Evolutionary conservation across 2,888 invertebrate species (phyloP).

Genomic region (Cheilosia vernalis): DNA sequence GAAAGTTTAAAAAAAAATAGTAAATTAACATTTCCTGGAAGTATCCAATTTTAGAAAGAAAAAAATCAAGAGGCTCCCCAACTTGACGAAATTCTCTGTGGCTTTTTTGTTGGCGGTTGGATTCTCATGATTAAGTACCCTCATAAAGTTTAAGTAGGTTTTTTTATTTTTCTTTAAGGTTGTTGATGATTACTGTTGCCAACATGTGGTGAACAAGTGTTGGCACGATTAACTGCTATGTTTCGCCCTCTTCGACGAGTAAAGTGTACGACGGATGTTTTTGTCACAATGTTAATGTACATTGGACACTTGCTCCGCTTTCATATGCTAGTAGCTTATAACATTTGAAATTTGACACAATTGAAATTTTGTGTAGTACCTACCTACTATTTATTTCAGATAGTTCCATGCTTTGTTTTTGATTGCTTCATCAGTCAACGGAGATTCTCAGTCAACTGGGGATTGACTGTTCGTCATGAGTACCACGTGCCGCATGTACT

Average conservation of each 20-base stretch:
- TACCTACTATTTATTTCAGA: no score
- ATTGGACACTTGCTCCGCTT: no score
- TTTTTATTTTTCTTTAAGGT: background rate
- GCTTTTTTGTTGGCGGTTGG: background rate
- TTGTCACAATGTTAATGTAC: background rate
- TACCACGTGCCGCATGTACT: no score
- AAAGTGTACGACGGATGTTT: slow-evolving; percentile 1
- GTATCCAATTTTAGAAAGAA: slow-evolving; percentile 22
- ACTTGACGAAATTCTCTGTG: slow-evolving; percentile 10
- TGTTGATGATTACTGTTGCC: slow-evolving; percentile 3
- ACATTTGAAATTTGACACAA: background rate
- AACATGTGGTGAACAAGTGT: slow-evolving; percentile 18
- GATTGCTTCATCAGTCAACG: no score
- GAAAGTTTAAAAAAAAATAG: slow-evolving; percentile 15
- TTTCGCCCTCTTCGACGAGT: slow-evolving; percentile 1
- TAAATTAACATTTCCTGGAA: slow-evolving; percentile 47
- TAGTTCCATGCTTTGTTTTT: no score
- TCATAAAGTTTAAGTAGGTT: slow-evolving; percentile 20
- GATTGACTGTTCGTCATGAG: no score
- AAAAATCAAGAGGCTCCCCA: background rate
- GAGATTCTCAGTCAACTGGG: no score
- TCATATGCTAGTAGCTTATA: no score
- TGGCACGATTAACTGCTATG: background rate
- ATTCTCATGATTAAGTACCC: slow-evolving; percentile 29
- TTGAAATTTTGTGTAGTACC: no score